Evolutionary conservation across 1,140 invertebrate species (phyloP).

Genomic region (Alviniconcha marisindica): DNA sequence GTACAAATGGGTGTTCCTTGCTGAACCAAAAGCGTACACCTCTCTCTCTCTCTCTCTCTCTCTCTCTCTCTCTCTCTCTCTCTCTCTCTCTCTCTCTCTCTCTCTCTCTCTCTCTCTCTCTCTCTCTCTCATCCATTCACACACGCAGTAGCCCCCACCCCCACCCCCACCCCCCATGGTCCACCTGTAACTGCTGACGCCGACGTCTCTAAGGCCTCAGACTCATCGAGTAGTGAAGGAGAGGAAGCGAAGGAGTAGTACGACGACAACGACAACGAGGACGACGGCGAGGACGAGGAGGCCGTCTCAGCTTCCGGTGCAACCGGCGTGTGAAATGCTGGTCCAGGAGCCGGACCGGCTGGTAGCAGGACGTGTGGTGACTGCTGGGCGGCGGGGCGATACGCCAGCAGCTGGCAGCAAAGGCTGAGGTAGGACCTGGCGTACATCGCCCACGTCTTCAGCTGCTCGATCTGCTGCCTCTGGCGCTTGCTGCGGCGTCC

Average conservation of each 20-base stretch:
- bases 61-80: not conserved
- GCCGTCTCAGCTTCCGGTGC: too few relatives aligned
- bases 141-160: not conserved
- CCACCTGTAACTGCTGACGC: too few relatives aligned
- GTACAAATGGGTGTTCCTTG: too few relatives aligned
- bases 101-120: not conserved
- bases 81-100: not conserved
- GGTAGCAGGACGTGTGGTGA: not conserved
- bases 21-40: too few relatives aligned
- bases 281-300: too few relatives aligned
- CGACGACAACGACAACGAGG: too few relatives aligned
- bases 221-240: too few relatives aligned
- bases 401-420: not conserved
- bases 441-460: not conserved
- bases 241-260: too few relatives aligned
- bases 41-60: not conserved
- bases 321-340: too few relatives aligned
- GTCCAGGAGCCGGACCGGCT: too few relatives aligned
- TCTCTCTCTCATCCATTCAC: not conserved
- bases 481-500: not conserved
- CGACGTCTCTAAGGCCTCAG: too few relatives aligned
- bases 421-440: slow-evolving; percentile 9
- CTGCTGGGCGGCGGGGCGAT: not conserved
- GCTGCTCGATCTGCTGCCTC: not conserved
- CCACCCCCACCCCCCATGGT: not conserved